Base-by-base conservation (phyloP, 35 echinoderm and acorn worm genomes). In the Ophiothrix spiculata region DNA sequence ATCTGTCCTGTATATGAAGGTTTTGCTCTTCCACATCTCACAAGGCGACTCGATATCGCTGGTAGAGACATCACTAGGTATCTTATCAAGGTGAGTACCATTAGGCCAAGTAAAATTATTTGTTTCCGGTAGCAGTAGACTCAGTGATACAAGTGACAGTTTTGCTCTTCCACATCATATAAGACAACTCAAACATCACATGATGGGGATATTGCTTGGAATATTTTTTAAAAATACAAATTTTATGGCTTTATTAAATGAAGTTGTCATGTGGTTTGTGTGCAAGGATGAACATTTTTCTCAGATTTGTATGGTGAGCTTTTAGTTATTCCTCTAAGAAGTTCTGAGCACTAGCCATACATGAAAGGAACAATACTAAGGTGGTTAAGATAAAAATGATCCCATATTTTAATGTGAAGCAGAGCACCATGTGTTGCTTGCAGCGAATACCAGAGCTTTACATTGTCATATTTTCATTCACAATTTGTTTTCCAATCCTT, bases 1-100 rank as follows among this genome's bases (percentile, higher is more conserved):
- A 94, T 99, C 89, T 99, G 96, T 94, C 96, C 96, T 35, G 92
- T 94, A 19, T 99, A 99, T 80, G 96, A 99, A 90, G 96, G 96
- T 0, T 99, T 99, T 80, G 83, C 96, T 39, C 87, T 99, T 75
- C 96, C 96, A 1, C 96, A 99, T 99, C 96, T 99, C 41, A 99
- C 96, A 56, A 91, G 90, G 64, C 90, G 96, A 75, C 81, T 99
- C 40, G 96, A 99, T 83, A 94, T 99, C 37, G 96, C 96, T 83
- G 96, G 96, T 31, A 78, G 96, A 74, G 96, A 99, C 83, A 94
- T 99, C 78, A 99, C 96, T 45, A 94, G 81, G 77, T 94, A 99
- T 79, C 96, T 99, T 40, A 99, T 99, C 64, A 99, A 94, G 89
- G 96, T 97, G 56, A 90, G 77, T 97, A 33, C 77, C 93, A 56